Conservation (phyloP, 2,888 invertebrate genomes). For the Acholoe squamosa region DNA sequence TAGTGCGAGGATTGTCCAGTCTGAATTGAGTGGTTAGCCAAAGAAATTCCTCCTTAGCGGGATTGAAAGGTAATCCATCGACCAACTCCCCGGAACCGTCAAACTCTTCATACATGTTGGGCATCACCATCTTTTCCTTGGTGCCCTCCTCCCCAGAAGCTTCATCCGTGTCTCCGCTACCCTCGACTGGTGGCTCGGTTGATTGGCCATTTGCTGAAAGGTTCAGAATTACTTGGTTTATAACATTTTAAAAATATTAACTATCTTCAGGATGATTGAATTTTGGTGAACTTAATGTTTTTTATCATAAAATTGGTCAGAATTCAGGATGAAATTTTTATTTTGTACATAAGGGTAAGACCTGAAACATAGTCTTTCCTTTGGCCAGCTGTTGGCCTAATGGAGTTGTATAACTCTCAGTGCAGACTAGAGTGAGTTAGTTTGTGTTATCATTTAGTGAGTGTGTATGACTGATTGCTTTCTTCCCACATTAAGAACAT, state of each 20-base stretch:
- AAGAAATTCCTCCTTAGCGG: conserved; percentile 54
- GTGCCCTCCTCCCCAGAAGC: conserved; percentile 24
- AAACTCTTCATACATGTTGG: not conserved
- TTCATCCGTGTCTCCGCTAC: conserved; percentile 40
- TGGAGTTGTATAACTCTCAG: too few relatives aligned
- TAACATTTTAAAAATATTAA: not conserved
- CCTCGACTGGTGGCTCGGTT: not conserved
- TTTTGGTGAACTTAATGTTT: not conserved
- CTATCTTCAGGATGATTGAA: not conserved
- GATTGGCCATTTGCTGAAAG: conserved; percentile 38
- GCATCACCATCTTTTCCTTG: not conserved
- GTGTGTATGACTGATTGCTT: too few relatives aligned
- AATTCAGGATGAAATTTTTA: not conserved
- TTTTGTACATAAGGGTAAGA: not conserved
- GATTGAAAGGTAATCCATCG: conserved; percentile 13
- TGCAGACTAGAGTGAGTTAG: too few relatives aligned
- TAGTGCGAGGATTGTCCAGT: conserved; percentile 40
- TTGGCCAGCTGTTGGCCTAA: too few relatives aligned
- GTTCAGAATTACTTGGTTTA: not conserved
- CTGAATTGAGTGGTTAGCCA: conserved; percentile 35
- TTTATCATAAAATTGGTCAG: not conserved
- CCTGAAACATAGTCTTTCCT: not conserved
- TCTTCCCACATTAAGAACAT: too few relatives aligned
- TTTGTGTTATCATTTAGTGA: too few relatives aligned
- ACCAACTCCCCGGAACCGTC: conserved; percentile 49